Base-by-base conservation (phyloP, 2,113 vertebrate genomes). In the Parotia lawesii region DNA sequence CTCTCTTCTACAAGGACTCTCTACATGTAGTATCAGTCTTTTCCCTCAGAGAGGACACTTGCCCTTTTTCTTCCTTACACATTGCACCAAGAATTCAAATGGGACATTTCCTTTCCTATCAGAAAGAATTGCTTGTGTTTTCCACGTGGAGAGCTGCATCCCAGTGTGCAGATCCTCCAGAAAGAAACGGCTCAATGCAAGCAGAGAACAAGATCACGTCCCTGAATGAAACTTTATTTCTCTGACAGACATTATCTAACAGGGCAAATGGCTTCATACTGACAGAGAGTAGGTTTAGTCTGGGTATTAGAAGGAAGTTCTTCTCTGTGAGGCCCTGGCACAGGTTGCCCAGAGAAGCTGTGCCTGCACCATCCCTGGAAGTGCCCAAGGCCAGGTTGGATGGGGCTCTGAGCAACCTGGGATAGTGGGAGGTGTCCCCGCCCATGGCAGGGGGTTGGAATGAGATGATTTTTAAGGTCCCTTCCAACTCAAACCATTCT, bases 341-440 rank as follows among this genome's bases (percentile, higher is more conserved):
- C 3, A 67, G 28, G 28, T 0, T 45, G 2, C 12, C 14, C n/a
- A 47, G 20, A 60, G 61, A 2, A 81, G 38, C 20, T 53, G 38
- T 60, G 61, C n/a, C 53, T 81, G 6, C 9, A 5, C 24, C 29
- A 53, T 60, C 13, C 24, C n/a, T 67, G 45, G n/a, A 0, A 74
- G 13, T 27, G 20, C 21, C 0, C 53, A 1, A 67, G 29, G 24
- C n/a, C 29, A 74, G 38, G 13, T 0, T 60, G 61, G 33, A 74
- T 66, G 45, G 16, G 11, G 28, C 45, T 67, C 24, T 12, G 45
- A 67, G 38, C 7, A 67, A 15, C 11, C n/a, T 67, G 61, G 25
- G 8, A 0, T 1, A 29, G 16, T 29, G 33, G 28, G 9, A 74
- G 76, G 16, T 60, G 60, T 45, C 24, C 23, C 38, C 38, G 60